A percentile compares a stretch with the other conserved stretches of the same genome.
Evolutionary conservation across 2,888 invertebrate genomes (phyloP).

Genomic region (Selenia dentaria): DNA sequence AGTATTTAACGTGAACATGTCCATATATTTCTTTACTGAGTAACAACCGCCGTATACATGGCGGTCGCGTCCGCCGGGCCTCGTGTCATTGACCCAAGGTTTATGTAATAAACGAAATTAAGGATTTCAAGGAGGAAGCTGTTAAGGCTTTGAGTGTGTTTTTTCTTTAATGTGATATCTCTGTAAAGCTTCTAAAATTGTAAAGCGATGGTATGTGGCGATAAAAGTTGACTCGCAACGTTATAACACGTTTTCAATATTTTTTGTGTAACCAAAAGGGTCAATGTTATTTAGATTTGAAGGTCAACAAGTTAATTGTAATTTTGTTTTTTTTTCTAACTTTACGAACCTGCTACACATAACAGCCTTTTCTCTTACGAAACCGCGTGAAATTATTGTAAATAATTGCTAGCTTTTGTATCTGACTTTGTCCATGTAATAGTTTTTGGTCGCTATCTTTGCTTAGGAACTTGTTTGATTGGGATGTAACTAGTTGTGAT

Average conservation of each 20-base stretch:
- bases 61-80: slow-evolving; percentile 47
- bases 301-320: neutral
- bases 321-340: no score
- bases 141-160: slow-evolving; percentile 17
- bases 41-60: slow-evolving; percentile 18
- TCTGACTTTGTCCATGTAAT: no score
- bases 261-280: neutral
- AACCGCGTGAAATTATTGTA: no score
- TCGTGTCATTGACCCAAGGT: slow-evolving; percentile 58
- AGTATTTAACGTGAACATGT: no score
- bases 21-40: slow-evolving; percentile 40
- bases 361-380: no score
- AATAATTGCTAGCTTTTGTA: no score
- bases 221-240: neutral
- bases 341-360: no score
- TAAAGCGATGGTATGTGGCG: slow-evolving; percentile 5
- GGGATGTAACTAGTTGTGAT: no score
- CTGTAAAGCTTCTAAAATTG: neutral
- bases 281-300: neutral
- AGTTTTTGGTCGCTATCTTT: no score
- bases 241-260: neutral
- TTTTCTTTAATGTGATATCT: slow-evolving; percentile 6
- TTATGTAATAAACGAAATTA: slow-evolving; percentile 66
- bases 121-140: slow-evolving; percentile 44
- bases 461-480: no score